These are phyloP conservation scores for Rhegmatorhina hoffmannsi DNA, from an alignment of 2,113 vertebrate species.

Conservation along the genomic window DNA sequence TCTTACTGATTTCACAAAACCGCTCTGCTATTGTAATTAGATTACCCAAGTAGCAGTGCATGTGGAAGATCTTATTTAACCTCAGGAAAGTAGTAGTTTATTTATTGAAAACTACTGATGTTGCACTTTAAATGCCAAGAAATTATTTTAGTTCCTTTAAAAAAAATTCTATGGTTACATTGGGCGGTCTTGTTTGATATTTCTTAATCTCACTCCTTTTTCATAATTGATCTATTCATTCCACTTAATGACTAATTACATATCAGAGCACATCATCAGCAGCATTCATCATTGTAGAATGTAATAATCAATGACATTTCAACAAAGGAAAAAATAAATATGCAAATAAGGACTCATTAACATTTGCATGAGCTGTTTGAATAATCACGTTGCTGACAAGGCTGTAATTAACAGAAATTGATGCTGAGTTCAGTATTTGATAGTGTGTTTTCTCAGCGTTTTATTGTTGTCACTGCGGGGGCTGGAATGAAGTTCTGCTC, in stretches of 20 bases:
- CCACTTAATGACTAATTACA: conserved; percentile 99
- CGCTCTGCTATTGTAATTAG: conserved; percentile 70
- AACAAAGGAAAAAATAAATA: conserved; percentile 99
- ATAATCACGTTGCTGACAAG: conserved; percentile 99
- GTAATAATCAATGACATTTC: conserved; percentile 99
- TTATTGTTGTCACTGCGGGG: conserved; percentile 84
- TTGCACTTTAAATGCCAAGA: conserved; percentile 82
- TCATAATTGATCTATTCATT: conserved; percentile 99
- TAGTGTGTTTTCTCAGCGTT: conserved; percentile 85
- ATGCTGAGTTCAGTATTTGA: conserved; percentile 92
- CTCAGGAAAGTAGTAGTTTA: conserved; percentile 76
- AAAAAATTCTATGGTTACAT: conserved; percentile 76
- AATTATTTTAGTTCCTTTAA: conserved; percentile 79
- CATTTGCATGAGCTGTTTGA: conserved; percentile 99
- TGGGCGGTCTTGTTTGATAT: conserved; percentile 90
- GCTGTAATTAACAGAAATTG: conserved; percentile 98
- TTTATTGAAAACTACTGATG: conserved; percentile 80
- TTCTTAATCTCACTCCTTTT: conserved; percentile 90
- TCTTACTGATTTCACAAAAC: conserved; percentile 38
- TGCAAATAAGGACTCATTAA: conserved; percentile 99
- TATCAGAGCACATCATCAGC: conserved; percentile 96
- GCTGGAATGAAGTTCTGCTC: conserved; percentile 83
- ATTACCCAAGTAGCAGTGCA: conserved; percentile 70
- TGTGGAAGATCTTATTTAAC: conserved; percentile 78
- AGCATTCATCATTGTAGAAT: conserved; percentile 99